Conservation (phyloP, 2,113 vertebrate species). For the Trogon surrucura region DNA sequence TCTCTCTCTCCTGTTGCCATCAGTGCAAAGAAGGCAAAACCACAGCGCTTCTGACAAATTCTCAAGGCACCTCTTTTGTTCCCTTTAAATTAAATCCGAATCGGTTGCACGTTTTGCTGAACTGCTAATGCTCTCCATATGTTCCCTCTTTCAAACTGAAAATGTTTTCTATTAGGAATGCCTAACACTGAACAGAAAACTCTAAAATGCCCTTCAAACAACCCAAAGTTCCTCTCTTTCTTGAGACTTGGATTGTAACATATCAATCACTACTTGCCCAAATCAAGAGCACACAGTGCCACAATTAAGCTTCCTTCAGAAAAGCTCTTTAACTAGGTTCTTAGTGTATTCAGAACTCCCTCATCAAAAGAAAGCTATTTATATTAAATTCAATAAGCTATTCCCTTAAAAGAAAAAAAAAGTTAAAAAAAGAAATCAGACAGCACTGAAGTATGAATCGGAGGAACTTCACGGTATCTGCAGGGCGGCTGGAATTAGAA, state of each 20-base stretch:
- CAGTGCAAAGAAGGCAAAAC: constrained; percentile 35
- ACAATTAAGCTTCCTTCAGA: background rate
- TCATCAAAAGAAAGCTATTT: background rate
- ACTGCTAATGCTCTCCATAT: constrained; percentile 57
- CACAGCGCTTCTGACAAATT: constrained; percentile 52
- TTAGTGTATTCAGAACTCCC: background rate
- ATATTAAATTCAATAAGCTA: too few relatives aligned
- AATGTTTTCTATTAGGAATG: constrained; percentile 59
- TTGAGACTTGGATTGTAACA: background rate
- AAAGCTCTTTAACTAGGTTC: background rate
- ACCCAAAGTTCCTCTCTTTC: background rate
- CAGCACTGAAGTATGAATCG: background rate
- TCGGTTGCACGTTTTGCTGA: constrained; percentile 43
- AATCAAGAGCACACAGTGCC: background rate
- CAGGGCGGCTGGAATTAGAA: too few relatives aligned
- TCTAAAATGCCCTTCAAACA: constrained; percentile 33
- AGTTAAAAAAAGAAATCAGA: background rate
- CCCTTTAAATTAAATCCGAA: constrained; percentile 64
- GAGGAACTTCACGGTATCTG: background rate
- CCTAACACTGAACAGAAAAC: constrained; percentile 48
- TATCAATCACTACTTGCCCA: background rate
- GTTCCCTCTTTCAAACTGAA: constrained; percentile 34
- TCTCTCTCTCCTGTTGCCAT: background rate
- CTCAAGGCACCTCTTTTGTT: constrained; percentile 58
- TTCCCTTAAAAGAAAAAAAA: background rate